Base-by-base conservation (phyloP, 1,140 invertebrate species). In the Psix sp. region DNA sequence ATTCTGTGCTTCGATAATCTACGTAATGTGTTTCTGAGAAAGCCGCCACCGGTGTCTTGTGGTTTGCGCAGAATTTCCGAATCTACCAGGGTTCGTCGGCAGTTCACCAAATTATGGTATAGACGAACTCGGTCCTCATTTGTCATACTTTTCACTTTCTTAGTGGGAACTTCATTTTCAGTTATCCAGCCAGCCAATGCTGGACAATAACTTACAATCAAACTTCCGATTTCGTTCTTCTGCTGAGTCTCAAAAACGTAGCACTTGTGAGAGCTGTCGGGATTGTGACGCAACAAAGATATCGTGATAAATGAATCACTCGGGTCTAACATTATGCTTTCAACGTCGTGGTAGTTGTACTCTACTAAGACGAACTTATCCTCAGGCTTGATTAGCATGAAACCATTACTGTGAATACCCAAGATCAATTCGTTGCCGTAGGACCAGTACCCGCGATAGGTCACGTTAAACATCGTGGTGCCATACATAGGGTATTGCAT, bases 401-500 rank as follows among this genome's bases (percentile, higher is more conserved):
- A 90, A 38, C 96, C 96, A 66, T 97, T 95, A 77, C 93, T 92
- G 78, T 96, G 96, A n/a, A 98, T 91, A 11, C 96, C 97, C 9
- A 98, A 88, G 9, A 96, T 90, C 80, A 86, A 16, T 14, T 86
- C 82, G 67, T 88, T 88, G 74, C 93, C 95, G 80, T 97, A 96
- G 5, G 94, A 94, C 94, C 96, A 96, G 80, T 95, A 94, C 1
- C 95, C 95, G 67, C 95, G 92, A 82, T 98, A 98, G 0, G 93
- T 94, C 18, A 98, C 96, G 24, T 92, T 92, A 85, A 95, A 98
- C 88, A 98, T 92, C 0, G 96, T 97, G 42, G 95, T 97, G 1
- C 96, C 97, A 81, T 98, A 98, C 0, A 98, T 88, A 0, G 96
- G 95, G 85, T 97, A 98, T 85, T 98, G 96, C 95, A 98, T 98